Conservation (phyloP, 2,888 invertebrate species). For the Gymnocheta viridis region DNA sequence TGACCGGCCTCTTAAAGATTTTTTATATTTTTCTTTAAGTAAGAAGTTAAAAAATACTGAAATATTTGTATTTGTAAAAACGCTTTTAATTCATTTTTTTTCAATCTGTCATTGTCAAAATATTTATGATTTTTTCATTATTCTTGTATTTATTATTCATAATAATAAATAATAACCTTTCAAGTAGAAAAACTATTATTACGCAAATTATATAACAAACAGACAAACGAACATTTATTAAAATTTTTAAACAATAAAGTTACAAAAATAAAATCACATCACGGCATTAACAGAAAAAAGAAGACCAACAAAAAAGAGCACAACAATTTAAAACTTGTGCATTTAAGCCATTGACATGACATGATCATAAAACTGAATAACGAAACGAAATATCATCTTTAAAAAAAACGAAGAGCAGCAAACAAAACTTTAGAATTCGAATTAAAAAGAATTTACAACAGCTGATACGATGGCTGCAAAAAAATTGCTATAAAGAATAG, state of each 20-base stretch:
- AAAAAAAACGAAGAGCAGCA: slow-evolving; percentile 13
- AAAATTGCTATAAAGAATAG: not conserved
- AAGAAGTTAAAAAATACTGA: not conserved
- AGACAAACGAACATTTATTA: slow-evolving; percentile 25
- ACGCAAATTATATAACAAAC: slow-evolving; percentile 40
- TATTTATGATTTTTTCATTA: slow-evolving; percentile 1
- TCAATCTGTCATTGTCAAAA: slow-evolving; percentile 57
- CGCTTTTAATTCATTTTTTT: slow-evolving; percentile 13
- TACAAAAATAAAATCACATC: slow-evolving; percentile 35
- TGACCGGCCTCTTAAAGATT: not conserved
- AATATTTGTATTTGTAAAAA: not conserved
- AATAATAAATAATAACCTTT: slow-evolving; percentile 41
- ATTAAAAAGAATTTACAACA: not conserved
- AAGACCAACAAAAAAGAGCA: slow-evolving; percentile 1
- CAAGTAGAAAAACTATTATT: slow-evolving; percentile 46
- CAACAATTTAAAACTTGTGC: slow-evolving; percentile 37
- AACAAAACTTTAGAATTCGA: not conserved
- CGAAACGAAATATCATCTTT: slow-evolving; percentile 13
- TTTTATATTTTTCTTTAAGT: not conserved
- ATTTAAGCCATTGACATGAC: slow-evolving; percentile 51
- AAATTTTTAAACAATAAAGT: slow-evolving; percentile 23
- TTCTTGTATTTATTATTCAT: slow-evolving; percentile 16
- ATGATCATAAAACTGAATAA: slow-evolving; percentile 43
- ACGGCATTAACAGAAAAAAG: not conserved
- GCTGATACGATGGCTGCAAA: not conserved